Conservation (phyloP, 2,113 vertebrate genomes). For the Microtus montanus region DNA sequence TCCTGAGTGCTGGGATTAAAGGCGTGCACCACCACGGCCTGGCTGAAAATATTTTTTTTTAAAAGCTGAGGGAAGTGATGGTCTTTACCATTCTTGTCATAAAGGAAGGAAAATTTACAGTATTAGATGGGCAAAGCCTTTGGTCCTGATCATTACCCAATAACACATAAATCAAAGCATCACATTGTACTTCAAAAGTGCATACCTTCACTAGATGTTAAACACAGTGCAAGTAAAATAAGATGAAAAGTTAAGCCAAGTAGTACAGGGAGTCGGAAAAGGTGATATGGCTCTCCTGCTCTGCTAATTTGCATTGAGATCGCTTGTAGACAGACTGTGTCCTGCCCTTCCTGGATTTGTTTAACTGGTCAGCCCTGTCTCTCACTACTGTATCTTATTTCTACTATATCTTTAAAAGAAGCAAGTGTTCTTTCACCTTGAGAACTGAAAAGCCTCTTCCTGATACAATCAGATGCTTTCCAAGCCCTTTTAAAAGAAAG, state of each 20-base stretch:
- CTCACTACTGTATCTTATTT: slow-evolving; percentile 87
- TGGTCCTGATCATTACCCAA: background rate
- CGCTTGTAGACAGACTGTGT: slow-evolving; percentile 71
- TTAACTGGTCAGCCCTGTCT: slow-evolving; percentile 81
- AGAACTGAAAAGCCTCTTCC: slow-evolving; percentile 84
- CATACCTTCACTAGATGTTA: background rate
- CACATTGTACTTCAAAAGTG: background rate
- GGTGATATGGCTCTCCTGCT: slow-evolving; percentile 72
- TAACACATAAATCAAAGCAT: background rate
- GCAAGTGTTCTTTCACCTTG: slow-evolving; percentile 86
- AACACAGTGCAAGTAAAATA: background rate
- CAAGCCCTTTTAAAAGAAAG: slow-evolving; percentile 80
- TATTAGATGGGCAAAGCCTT: background rate
- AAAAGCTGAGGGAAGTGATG: slow-evolving; percentile 66
- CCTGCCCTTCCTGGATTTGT: slow-evolving; percentile 78
- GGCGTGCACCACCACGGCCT: too few relatives aligned
- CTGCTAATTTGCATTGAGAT: slow-evolving; percentile 82
- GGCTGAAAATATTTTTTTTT: slow-evolving; percentile 29
- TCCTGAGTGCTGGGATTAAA: too few relatives aligned
- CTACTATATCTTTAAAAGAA: slow-evolving; percentile 85
- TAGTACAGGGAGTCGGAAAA: slow-evolving; percentile 67
- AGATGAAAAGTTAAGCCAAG: slow-evolving; percentile 76
- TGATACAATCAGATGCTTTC: slow-evolving; percentile 84
- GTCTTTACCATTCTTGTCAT: background rate
- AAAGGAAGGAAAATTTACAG: background rate